Evolutionary conservation across 1,140 invertebrate genomes (phyloP), one percentile per base, ranked within the genome.

Genomic region (Tenebrio molitor): DNA sequence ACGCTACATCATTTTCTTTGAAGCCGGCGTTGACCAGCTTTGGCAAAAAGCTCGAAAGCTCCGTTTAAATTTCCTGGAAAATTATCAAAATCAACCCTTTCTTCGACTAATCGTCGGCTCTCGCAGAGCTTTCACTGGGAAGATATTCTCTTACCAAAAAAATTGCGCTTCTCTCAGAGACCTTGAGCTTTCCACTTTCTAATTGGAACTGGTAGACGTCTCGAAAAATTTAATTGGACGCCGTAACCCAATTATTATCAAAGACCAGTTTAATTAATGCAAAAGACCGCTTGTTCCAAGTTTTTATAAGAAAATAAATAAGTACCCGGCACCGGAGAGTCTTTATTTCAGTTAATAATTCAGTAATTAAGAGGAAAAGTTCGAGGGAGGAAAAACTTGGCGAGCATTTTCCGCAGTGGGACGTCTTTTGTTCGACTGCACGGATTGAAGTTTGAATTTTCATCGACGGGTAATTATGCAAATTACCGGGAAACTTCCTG

Each of bases 391-490:
- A 58, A 58, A 58, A 39, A 39, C 5, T n/a, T n/a, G n/a, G n/a
- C 12, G 21, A 29, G 25, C 8, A 29, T 58, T 58, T 25, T 25
- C 23, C n/a, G 21, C 10, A 14, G 19, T 12, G 21, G 19, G 50
- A 25, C 15, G 23, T 29, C 50, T 58, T 58, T 25, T 53, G 1
- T 7, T 21, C 4, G 15, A 17, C 16, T 44, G 46, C 21, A 21
- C 3, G 50, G 23, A 58, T 25, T 58, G 50, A 58, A 58, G 23
- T 58, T 58, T 58, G 50, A 58, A 29, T 58, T 58, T 58, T 58
- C 50, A 58, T 58, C 50, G 50, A 58, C 29, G 50, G 29, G 23
- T 15, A 58, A 58, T 58, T 58, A 58, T 58, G 50, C 23, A 58
- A 58, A 58, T 58, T 29, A 58, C 21, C 21, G 50, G 50, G 5